Evolutionary conservation across 2,113 vertebrate species (phyloP).

Genomic region (Lepus europaeus): DNA sequence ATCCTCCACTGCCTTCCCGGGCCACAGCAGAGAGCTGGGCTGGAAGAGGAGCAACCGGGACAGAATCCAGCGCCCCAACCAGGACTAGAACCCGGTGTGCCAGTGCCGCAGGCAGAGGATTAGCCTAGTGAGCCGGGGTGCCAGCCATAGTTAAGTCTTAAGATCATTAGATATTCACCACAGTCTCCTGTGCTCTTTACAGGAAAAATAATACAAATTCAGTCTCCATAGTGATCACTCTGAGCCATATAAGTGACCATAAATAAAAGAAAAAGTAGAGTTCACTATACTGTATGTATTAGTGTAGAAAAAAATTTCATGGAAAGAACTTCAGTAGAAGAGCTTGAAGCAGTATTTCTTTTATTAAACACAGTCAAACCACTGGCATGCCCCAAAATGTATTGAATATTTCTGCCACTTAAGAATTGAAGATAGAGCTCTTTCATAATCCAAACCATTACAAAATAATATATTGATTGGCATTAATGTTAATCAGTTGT

Average conservation of each 20-base stretch:
- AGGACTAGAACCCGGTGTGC: too few relatives aligned
- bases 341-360: background rate
- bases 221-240: conserved; percentile 32
- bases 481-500: background rate
- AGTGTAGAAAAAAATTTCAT: conserved; percentile 1
- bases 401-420: background rate
- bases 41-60: too few relatives aligned
- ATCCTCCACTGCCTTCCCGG: too few relatives aligned
- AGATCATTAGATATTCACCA: background rate
- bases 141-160: background rate
- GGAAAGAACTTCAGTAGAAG: conserved; percentile 5
- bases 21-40: too few relatives aligned
- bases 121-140: too few relatives aligned
- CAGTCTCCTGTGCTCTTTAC: background rate
- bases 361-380: conserved; percentile 14
- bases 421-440: conserved; percentile 28
- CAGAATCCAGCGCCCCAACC: too few relatives aligned
- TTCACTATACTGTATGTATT: background rate
- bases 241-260: background rate
- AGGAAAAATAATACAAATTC: conserved; percentile 6
- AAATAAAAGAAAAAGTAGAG: background rate
- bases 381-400: background rate
- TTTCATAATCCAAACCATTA: background rate
- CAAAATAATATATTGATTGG: conserved; percentile 15
- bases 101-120: too few relatives aligned